Evolutionary conservation across 1,140 invertebrate genomes (phyloP).

Genomic region (Drosophila quadrilineata): DNA sequence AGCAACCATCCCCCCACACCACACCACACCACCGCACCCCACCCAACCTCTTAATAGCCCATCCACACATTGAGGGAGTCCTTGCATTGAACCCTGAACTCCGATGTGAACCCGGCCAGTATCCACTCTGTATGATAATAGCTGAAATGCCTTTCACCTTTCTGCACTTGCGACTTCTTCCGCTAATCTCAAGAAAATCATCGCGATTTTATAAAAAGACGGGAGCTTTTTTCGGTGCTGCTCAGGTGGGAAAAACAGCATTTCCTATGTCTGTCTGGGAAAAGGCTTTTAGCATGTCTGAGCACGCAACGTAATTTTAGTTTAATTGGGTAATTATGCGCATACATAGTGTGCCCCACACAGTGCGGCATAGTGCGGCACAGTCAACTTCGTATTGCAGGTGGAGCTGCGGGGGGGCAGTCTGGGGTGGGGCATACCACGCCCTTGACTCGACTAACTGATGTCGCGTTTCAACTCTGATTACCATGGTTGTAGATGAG

Average conservation of each 20-base stretch:
- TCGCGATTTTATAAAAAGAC: conserved; percentile 59
- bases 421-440: too few species aligned
- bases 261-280: conserved; percentile 35
- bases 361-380: neutral
- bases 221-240: too few species aligned
- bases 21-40: conserved; percentile 24
- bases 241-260: conserved; percentile 16
- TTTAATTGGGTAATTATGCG: conserved; percentile 81
- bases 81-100: conserved; percentile 1
- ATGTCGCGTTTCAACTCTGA: too few species aligned
- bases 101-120: neutral
- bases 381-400: conserved; percentile 29
- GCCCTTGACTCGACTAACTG: too few species aligned
- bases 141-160: neutral
- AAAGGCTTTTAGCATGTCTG: conserved; percentile 79
- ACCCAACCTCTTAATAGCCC: neutral
- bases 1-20: conserved; percentile 41
- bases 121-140: too few species aligned
- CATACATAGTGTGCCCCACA: conserved; percentile 51
- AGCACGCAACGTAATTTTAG: conserved; percentile 81
- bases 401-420: conserved; percentile 25
- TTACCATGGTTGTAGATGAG: too few species aligned
- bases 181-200: conserved; percentile 48
- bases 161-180: neutral
- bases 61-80: too few species aligned